Evolutionary conservation across 2,888 invertebrate genomes (phyloP).

Genomic region (Augiades crinisus): DNA sequence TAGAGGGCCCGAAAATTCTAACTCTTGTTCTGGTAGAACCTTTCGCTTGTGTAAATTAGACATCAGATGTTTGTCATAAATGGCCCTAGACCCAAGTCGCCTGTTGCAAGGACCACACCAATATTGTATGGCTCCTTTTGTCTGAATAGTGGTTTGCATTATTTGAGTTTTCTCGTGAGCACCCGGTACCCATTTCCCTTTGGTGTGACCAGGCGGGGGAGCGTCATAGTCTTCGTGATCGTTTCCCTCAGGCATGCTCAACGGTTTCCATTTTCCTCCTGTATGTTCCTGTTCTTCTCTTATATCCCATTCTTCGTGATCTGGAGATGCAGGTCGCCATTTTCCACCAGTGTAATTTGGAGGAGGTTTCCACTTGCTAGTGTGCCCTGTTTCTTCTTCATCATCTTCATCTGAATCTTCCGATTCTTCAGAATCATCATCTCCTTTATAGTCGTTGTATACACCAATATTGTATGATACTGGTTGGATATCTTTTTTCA

Average conservation of each 20-base stretch:
- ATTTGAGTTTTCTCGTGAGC: slow-evolving; percentile 76
- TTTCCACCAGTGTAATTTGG: slow-evolving; percentile 72
- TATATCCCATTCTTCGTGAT: slow-evolving; percentile 80
- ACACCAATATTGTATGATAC: slow-evolving; percentile 61
- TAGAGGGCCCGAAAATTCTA: slow-evolving; percentile 82
- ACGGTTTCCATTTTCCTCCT: slow-evolving; percentile 85
- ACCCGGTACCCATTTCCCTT: slow-evolving; percentile 92
- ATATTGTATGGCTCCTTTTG: slow-evolving; percentile 82
- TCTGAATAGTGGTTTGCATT: slow-evolving; percentile 76
- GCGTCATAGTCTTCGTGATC: slow-evolving; percentile 76
- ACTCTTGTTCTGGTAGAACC: slow-evolving; percentile 84
- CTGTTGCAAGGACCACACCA: slow-evolving; percentile 92
- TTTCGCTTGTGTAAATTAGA: slow-evolving; percentile 87
- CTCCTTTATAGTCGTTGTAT: slow-evolving; percentile 63
- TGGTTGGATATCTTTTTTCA: slow-evolving; percentile 74
- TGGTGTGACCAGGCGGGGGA: slow-evolving; percentile 86
- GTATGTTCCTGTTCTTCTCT: slow-evolving; percentile 76
- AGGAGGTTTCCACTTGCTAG: slow-evolving; percentile 89
- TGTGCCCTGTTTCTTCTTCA: slow-evolving; percentile 77
- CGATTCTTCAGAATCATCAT: slow-evolving; percentile 78
- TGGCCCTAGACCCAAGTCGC: slow-evolving; percentile 85
- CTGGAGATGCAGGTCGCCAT: slow-evolving; percentile 71
- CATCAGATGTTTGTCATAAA: slow-evolving; percentile 89
- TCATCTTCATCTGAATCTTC: slow-evolving; percentile 83
- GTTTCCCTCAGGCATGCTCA: slow-evolving; percentile 52